A percentile compares a stretch with the other conserved stretches of the same genome.
Evolutionary conservation across 92 coral and sea anemone species (phyloP).

Genomic region (Pocillopora meandrina): DNA sequence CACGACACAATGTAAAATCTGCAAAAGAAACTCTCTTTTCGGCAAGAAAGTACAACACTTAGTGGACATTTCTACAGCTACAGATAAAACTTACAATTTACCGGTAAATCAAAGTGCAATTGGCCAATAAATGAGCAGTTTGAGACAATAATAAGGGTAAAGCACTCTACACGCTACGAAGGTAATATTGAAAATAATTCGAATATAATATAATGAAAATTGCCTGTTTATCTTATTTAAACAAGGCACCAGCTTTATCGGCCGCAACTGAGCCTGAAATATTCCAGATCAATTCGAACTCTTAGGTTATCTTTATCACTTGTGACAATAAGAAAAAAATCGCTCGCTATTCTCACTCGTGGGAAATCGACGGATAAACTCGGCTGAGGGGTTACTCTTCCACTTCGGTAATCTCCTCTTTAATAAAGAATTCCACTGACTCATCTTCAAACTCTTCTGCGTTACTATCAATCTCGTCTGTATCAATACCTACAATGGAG

Average conservation of each 20-base stretch:
- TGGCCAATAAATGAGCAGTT: neutral
- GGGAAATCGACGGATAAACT: conserved; percentile 65
- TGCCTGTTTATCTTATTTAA: neutral
- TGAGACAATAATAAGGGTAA: neutral
- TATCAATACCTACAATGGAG: conserved; percentile 74
- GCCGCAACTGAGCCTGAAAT: conserved; percentile 11
- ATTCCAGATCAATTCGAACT: conserved; percentile 14
- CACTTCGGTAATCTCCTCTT: conserved; percentile 89
- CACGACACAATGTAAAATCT: conserved; percentile 30
- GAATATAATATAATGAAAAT: neutral
- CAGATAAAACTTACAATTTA: conserved; percentile 15
- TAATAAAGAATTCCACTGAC: conserved; percentile 97
- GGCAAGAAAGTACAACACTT: conserved; percentile 28
- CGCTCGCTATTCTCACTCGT: conserved; percentile 40
- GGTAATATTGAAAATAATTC: neutral
- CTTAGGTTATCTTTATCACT: conserved; percentile 12
- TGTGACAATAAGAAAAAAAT: neutral
- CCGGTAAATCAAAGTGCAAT: neutral
- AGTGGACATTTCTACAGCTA: conserved; percentile 19
- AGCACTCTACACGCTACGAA: neutral
- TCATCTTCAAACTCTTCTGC: conserved; percentile 97
- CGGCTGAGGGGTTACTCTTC: conserved; percentile 66
- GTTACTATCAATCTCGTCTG: conserved; percentile 84
- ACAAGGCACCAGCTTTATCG: conserved; percentile 3
- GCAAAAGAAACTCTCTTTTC: conserved; percentile 24